Percentiles rank a stretch among this genome's conserved stretches.
phyloP scores from a whole-genome alignment of 2,888 invertebrate species.

The Lasioglossum leucozonium region DNA sequence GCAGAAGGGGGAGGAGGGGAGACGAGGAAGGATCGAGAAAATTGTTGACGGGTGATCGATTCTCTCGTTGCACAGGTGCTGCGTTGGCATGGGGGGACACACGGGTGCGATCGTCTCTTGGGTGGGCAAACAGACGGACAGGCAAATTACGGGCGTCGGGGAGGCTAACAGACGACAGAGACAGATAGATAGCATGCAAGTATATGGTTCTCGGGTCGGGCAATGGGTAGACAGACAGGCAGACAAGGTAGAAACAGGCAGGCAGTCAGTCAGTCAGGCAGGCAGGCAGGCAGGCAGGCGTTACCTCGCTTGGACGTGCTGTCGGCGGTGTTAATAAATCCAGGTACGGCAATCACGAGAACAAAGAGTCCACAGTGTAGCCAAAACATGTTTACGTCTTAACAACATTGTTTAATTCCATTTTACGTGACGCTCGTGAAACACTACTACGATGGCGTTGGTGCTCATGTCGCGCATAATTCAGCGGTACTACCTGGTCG shows the following conservation, averaged over 20 bases:
- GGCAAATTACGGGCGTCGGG: slow-evolving; percentile 8
- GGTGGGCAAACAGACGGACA: slow-evolving; percentile 6
- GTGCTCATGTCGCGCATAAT: slow-evolving; percentile 79
- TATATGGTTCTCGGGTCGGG: neutral
- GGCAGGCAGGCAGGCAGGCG: slow-evolving; percentile 20
- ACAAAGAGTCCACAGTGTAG: slow-evolving; percentile 84
- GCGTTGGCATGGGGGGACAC: neutral
- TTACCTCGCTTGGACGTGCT: slow-evolving; percentile 83
- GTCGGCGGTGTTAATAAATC: slow-evolving; percentile 83
- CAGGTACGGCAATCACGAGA: slow-evolving; percentile 84
- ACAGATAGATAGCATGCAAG: neutral
- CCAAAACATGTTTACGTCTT: slow-evolving; percentile 84
- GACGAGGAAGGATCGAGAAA: neutral
- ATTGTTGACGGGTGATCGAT: neutral
- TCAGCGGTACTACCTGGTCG: slow-evolving; percentile 77
- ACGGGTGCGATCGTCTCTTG: neutral
- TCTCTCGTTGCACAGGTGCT: neutral
- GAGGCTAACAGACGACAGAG: neutral
- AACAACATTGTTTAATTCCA: slow-evolving; percentile 85
- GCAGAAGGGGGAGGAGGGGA: neutral
- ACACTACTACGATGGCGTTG: slow-evolving; percentile 77
- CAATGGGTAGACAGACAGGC: neutral
- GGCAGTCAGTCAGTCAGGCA: slow-evolving; percentile 23
- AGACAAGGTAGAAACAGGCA: neutral
- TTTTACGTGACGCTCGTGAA: slow-evolving; percentile 82